phyloP scores from a whole-genome alignment of 2,888 invertebrate species.

The Stegana nigrithorax region DNA sequence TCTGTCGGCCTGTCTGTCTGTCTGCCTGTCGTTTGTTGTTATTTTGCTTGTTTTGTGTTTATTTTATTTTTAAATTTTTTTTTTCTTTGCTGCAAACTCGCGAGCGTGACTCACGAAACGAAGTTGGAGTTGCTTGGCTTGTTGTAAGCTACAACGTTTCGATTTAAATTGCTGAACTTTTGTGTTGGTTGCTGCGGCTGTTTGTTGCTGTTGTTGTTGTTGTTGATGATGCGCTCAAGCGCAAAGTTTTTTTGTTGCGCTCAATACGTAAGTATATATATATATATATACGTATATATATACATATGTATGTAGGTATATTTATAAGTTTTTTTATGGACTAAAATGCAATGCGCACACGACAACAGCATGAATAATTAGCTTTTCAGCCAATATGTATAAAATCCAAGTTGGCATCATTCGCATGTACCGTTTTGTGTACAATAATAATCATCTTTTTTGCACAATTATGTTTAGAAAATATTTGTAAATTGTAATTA shows the following conservation, averaged over 20 bases:
- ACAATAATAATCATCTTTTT: too few species aligned
- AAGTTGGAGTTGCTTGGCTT: conserved; percentile 36
- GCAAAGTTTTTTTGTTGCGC: not conserved
- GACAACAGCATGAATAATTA: too few species aligned
- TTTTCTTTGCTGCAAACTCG: conserved; percentile 44
- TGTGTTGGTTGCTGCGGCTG: not conserved
- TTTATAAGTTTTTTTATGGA: too few species aligned
- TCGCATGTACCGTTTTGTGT: too few species aligned
- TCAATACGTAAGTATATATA: not conserved
- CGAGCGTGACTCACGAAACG: conserved; percentile 60
- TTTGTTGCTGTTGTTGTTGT: too few species aligned
- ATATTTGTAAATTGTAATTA: not conserved
- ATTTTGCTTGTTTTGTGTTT: conserved; percentile 37
- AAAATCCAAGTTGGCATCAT: not conserved
- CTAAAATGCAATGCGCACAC: too few species aligned
- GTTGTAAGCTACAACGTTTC: too few species aligned
- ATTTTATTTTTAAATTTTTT: conserved; percentile 46
- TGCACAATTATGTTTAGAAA: not conserved
- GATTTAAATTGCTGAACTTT: too few species aligned
- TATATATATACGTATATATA: not conserved
- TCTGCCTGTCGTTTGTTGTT: conserved; percentile 36
- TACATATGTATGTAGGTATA: too few species aligned
- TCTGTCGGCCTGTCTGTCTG: conserved; percentile 52
- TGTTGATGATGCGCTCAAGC: not conserved
- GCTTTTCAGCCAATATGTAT: not conserved